phyloP scores from a whole-genome alignment of 2,888 invertebrate species.

The Lumbricus terrestris region DNA sequence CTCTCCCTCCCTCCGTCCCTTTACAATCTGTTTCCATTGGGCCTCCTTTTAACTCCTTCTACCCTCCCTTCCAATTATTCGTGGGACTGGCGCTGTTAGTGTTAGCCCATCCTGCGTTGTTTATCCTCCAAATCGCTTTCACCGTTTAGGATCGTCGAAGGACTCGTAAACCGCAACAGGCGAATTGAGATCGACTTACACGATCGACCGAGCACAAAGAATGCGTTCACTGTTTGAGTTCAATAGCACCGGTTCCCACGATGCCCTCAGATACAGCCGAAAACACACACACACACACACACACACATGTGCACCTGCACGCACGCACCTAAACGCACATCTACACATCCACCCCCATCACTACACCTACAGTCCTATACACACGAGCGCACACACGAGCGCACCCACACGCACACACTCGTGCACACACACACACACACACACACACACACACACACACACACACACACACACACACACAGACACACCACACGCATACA shows the following conservation, averaged over 20 bases:
- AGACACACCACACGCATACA: too few relatives aligned
- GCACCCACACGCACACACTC: too few relatives aligned
- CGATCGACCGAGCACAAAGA: background rate
- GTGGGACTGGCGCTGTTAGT: background rate
- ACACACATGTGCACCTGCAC: too few relatives aligned
- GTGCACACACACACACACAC: too few relatives aligned
- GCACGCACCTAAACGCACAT: too few relatives aligned
- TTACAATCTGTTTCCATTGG: background rate
- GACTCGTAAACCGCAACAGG: background rate
- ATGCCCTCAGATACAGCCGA: background rate
- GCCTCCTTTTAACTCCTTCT: background rate
- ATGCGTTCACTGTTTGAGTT: background rate
- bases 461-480: too few relatives aligned
- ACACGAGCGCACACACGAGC: too few relatives aligned
- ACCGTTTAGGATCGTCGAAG: background rate
- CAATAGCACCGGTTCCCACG: background rate
- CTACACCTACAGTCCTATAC: too few relatives aligned
- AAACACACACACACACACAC: too few relatives aligned
- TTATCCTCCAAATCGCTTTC: background rate
- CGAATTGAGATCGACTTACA: background rate
- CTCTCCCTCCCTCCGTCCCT: background rate
- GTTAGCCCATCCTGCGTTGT: background rate
- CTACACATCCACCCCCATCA: too few relatives aligned
- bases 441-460: too few relatives aligned
- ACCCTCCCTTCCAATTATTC: background rate